A percentile compares a stretch with the other conserved stretches of the same genome.
These are phyloP conservation scores for Siderastrea siderea DNA, from an alignment of 92 coral and sea anemone species.

Conservation along the genomic window DNA sequence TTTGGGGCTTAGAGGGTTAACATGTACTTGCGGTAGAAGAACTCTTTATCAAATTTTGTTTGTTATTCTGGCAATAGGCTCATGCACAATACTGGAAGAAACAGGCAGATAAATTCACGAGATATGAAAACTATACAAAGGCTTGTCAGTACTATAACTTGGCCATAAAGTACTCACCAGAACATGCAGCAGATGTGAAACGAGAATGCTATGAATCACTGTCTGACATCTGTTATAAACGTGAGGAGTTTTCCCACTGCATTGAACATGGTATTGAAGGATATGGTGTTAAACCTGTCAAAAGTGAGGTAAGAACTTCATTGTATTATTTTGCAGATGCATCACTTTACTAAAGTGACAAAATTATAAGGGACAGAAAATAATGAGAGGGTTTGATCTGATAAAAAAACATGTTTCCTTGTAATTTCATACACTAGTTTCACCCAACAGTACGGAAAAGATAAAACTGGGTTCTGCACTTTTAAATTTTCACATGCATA, in stretches of 20 bases:
- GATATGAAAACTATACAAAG: not conserved
- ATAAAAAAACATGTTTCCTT: too few relatives aligned
- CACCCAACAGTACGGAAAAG: too few relatives aligned
- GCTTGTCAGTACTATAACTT: constrained; percentile 40
- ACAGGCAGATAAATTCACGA: constrained; percentile 3
- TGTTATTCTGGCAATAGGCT: constrained; percentile 10
- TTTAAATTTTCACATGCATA: too few relatives aligned
- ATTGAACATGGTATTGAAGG: constrained; percentile 48
- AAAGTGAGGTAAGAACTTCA: constrained; percentile 34
- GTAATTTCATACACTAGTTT: too few relatives aligned
- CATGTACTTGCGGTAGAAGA: not conserved
- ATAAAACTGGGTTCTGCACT: too few relatives aligned
- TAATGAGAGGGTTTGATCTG: too few relatives aligned
- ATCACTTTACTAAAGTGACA: not conserved
- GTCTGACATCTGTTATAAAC: constrained; percentile 45
- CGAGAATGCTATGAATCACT: constrained; percentile 33
- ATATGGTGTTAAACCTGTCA: not conserved
- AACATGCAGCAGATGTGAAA: constrained; percentile 1
- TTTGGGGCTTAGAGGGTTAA: too few relatives aligned
- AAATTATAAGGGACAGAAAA: not conserved
- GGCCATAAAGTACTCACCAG: constrained; percentile 44
- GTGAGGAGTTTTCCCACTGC: constrained; percentile 37
- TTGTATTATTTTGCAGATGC: not conserved
- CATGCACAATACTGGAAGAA: constrained; percentile 59
- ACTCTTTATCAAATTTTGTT: not conserved